Base-by-base conservation (phyloP, 2,113 vertebrate species). In the Xenopus laevis region DNA sequence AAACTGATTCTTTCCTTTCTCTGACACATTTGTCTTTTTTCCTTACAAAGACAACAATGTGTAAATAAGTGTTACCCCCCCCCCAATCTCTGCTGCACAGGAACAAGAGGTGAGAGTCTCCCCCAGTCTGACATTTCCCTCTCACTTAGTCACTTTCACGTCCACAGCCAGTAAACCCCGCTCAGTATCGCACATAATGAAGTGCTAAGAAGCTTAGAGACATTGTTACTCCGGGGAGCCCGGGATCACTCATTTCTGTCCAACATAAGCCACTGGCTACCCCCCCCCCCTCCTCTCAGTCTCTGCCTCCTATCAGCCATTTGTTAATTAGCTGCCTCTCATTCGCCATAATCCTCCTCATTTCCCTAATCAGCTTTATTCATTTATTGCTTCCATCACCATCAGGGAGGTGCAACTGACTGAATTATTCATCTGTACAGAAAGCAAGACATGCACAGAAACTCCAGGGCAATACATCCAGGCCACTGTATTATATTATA, bases 391-490 rank as follows among this genome's bases (percentile, higher is more conserved):
- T 33, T 18, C 7, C 7, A 65, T 12, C 58, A 46, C 40, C 40
- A 60, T 52, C 60, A 20, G 5, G 13, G 63, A 59, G 16, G 3
- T 11, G 21, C 30, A 47, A 23, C 7, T 20, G 52, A 3, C 16
- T 44, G 55, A 68, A 30, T 50, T 60, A 68, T 61, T 61, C 21
- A 68, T 50, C 55, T 67, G 72, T 60, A 40, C 33, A 40, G 33
- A 67, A 60, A 74, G 30, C 47, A 6, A 50, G 12, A 53, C 2
- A 17, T 40, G 61, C 12, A 18, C 27, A 72, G 71, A 47, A 13
- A 67, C 12, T 50, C 15, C 33, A 40, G 8, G 23, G 4, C 23
- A 27, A 40, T 40, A 40, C 33, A 9, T 5, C 33, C 33, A 40
- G 8, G 33, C 33, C 8, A 40, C 33, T 40, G 1, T 40, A 40